phyloP scores from a whole-genome alignment of 2,797 vertebrate species.

The Tokudaia tokunoshimensis region DNA sequence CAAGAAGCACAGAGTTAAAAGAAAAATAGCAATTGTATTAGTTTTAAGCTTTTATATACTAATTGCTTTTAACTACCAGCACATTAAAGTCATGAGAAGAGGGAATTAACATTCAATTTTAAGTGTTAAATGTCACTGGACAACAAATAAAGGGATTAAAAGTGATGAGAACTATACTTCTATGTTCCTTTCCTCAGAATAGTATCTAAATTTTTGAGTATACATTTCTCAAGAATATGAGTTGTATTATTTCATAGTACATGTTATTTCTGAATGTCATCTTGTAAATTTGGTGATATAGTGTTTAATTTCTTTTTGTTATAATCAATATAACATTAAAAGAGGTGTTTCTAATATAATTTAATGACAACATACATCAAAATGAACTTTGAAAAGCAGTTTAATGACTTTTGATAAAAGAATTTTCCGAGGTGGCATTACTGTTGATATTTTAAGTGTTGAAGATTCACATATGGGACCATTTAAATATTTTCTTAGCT shows the following conservation, averaged over 20 bases:
- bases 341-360: conserved; percentile 71
- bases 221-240: conserved; percentile 83
- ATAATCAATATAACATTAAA: conserved; percentile 75
- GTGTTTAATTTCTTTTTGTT: conserved; percentile 85
- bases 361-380: conserved; percentile 25
- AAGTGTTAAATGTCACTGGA: conserved; percentile 82
- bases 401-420: conserved; percentile 11
- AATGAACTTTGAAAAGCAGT: conserved; percentile 15
- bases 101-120: conserved; percentile 74
- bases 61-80: conserved; percentile 78
- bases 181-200: conserved; percentile 74
- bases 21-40: conserved; percentile 62
- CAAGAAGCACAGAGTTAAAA: neutral
- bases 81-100: conserved; percentile 69
- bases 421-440: conserved; percentile 36
- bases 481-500: neutral
- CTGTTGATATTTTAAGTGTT: neutral
- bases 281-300: conserved; percentile 82
- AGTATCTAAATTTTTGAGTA: conserved; percentile 81
- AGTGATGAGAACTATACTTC: conserved; percentile 73
- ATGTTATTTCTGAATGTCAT: conserved; percentile 84
- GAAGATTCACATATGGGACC: neutral
- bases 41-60: conserved; percentile 65
- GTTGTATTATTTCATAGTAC: conserved; percentile 81
- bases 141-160: conserved; percentile 78